Conservation (phyloP, 2,888 invertebrate species). For the Limnephilus lunatus region DNA sequence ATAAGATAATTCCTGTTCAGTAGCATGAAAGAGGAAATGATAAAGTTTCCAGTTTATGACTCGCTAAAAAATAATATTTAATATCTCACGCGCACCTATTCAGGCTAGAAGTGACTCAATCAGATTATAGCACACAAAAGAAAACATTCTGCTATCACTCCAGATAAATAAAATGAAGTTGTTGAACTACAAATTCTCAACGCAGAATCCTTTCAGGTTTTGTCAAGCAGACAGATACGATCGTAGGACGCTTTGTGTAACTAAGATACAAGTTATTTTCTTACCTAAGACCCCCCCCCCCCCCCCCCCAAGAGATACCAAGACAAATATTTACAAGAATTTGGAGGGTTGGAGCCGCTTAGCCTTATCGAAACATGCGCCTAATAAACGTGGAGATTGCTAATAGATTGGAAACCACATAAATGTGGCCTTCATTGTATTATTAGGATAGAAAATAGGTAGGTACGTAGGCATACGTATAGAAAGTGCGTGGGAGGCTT, state of each 20-base stretch:
- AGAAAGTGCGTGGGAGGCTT: background rate
- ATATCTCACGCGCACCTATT: background rate
- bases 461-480: background rate
- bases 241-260: background rate
- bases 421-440: background rate
- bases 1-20: background rate
- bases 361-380: slow-evolving; percentile 10
- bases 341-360: background rate
- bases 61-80: background rate
- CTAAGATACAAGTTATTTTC: background rate
- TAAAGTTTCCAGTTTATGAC: background rate
- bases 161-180: background rate
- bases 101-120: background rate
- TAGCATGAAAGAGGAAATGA: background rate
- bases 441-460: background rate
- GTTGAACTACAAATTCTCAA: background rate
- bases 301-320: background rate
- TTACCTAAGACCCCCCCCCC: background rate
- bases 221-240: background rate
- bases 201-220: background rate
- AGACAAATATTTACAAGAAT: background rate
- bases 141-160: background rate
- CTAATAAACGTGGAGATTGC: slow-evolving; percentile 16
- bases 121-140: background rate
- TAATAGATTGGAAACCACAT: slow-evolving; percentile 23